Base-by-base conservation (phyloP, 2,113 vertebrate species). In the Melanerpes formicivorus region DNA sequence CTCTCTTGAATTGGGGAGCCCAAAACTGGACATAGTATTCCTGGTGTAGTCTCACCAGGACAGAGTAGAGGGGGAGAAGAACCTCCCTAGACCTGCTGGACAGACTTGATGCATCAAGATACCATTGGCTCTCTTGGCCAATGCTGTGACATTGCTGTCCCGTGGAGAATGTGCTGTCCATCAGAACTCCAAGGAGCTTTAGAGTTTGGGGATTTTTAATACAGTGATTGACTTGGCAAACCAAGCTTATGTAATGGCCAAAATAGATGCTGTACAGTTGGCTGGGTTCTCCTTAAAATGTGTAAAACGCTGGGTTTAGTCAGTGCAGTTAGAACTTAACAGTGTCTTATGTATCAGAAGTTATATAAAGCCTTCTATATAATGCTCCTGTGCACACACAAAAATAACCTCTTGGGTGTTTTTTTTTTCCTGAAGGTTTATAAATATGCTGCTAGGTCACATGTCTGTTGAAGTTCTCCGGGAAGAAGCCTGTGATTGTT, bases 401-500 rank as follows among this genome's bases (percentile, higher is more conserved):
- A 40, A 88, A 70, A 59, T 76, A 8, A 95, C 37, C 44, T 66
- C 52, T 65, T 71, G 50, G 10, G 10, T 55, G 74, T 32, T 34
- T 54, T 54, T 48, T 84, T 86, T 85, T 14, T 23, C 54, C 32
- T 85, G 50, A 96, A 99, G 99, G 96, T 99, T 99, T 94, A 99
- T 99, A 96, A 99, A 99, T 97, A 97, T 99, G 97, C 98, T 99
- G 97, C 98, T 99, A 96, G 98, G 98, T 95, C 99, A 99, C 82
- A 99, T 99, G 99, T 99, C 99, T 15, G 97, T 99, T 97, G 98
- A 99, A 97, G 99, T 99, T 96, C 98, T 99, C 18, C 95, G 99
- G 34, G 99, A 99, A 97, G 99, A 99, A 98, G 99, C 99, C 48
- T 99, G 99, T 71, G 99, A 99, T 95, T 99, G 99, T 97, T 98